Conservation (phyloP, 2,113 vertebrate genomes). For the Callopanchax toddi region DNA sequence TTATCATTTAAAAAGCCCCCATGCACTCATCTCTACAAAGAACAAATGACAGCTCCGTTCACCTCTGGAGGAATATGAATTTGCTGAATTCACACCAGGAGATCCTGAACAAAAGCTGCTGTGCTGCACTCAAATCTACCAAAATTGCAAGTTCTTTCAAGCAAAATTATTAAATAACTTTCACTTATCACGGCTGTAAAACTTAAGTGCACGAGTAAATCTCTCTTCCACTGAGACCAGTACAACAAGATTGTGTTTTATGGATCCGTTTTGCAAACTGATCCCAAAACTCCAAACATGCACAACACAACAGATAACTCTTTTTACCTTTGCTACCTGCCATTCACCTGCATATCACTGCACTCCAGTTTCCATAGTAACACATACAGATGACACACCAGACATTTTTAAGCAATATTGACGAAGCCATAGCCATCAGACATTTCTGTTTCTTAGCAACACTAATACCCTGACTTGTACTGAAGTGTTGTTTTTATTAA, state of each 20-base stretch:
- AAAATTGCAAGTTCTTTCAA: constrained; percentile 52
- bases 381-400: constrained; percentile 7
- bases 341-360: constrained; percentile 28
- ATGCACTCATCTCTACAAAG: constrained; percentile 33
- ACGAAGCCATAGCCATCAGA: neutral
- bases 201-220: constrained; percentile 49
- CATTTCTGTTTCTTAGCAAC: constrained; percentile 27
- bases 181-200: constrained; percentile 49
- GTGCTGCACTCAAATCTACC: neutral
- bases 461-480: neutral
- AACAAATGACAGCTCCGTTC: constrained; percentile 47
- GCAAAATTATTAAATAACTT: constrained; percentile 56
- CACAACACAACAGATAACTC: neutral
- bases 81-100: constrained; percentile 58
- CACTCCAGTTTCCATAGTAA: constrained; percentile 53
- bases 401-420: constrained; percentile 4
- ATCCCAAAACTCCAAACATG: constrained; percentile 44
- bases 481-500: neutral
- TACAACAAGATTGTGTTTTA: constrained; percentile 37
- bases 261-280: constrained; percentile 12
- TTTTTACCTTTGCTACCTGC: constrained; percentile 21
- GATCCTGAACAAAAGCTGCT: constrained; percentile 53
- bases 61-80: constrained; percentile 57
- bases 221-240: constrained; percentile 39
- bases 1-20: constrained; percentile 55